Conservation (phyloP, 2,113 vertebrate species). For the Rhegmatorhina hoffmannsi region DNA sequence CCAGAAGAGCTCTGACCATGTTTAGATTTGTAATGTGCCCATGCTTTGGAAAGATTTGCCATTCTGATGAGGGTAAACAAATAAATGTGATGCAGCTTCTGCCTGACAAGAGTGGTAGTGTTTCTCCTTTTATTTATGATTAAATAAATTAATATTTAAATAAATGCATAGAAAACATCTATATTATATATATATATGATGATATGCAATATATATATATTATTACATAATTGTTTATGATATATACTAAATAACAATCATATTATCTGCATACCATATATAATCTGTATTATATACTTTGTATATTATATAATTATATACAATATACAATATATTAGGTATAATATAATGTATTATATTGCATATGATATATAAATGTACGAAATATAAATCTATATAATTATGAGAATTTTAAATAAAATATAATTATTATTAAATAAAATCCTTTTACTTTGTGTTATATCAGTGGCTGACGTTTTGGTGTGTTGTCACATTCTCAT, state of each 20-base stretch:
- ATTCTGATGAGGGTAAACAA: not conserved
- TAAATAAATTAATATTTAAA: not conserved
- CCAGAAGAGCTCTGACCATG: not conserved
- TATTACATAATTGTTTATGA: not conserved
- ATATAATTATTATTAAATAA: not conserved
- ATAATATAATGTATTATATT: not conserved
- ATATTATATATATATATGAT: fast-evolving
- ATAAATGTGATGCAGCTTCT: not conserved
- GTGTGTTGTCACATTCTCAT: not conserved
- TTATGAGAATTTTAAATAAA: not conserved
- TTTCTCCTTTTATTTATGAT: not conserved
- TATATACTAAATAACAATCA: not conserved
- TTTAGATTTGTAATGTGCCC: not conserved
- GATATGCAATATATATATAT: not conserved
- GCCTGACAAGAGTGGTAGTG: not conserved
- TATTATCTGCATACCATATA: not conserved
- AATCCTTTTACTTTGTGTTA: not conserved
- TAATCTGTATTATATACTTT: not conserved
- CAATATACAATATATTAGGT: not conserved
- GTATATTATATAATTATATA: not conserved
- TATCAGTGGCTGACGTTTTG: not conserved
- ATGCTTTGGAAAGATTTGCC: not conserved
- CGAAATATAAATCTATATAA: not conserved
- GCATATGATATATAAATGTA: not conserved
- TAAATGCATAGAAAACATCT: not conserved